Evolutionary conservation across 2,113 vertebrate species (phyloP), one percentile per base, ranked within the genome.

Genomic region (Indicator indicator): DNA sequence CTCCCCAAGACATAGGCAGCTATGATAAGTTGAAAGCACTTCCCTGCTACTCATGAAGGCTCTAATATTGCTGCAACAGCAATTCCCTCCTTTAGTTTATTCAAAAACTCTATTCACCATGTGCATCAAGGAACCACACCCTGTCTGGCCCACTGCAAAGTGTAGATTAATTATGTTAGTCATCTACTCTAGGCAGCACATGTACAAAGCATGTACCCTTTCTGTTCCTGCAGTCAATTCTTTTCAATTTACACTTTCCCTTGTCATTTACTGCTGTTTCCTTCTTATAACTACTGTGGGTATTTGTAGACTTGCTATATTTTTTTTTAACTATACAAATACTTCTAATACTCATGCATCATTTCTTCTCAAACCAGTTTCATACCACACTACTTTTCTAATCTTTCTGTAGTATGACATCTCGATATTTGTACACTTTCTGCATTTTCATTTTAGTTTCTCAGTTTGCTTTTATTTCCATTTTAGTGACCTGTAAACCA

Each of bases 111-210:
- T 82, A 79, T 87, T 92, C 81, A 89, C n/a, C 68, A 91, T 64
- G 52, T 94, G 68, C 81, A 87, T 73, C 56, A 72, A 90, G 75
- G 80, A 95, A 69, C 62, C 60, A 55, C 46, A 91, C 55, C 30
- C 42, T 67, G 32, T 16, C 78, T 67, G 64, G 59, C 46, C 38
- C 71, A 70, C 71, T 68, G 60, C 24, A 60, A 76, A 84, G 67
- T 72, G 42, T 24, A 80, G 55, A 94, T 96, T 94, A 89, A 91
- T 95, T 96, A 87, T 96, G 89, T 32, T 92, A 92, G 95, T 97
- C 46, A 83, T 59, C 26, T 27, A 85, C 64, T 85, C 17, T 24
- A 89, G 60, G 63, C 78, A 94, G 21, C 10, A 90, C 93, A 84
- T 63, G 50, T n/a, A 79, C 63, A 69, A 80, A 91, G 75, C 81